Conservation (phyloP, 2,797 vertebrate species). For the Dipus sagitta region DNA sequence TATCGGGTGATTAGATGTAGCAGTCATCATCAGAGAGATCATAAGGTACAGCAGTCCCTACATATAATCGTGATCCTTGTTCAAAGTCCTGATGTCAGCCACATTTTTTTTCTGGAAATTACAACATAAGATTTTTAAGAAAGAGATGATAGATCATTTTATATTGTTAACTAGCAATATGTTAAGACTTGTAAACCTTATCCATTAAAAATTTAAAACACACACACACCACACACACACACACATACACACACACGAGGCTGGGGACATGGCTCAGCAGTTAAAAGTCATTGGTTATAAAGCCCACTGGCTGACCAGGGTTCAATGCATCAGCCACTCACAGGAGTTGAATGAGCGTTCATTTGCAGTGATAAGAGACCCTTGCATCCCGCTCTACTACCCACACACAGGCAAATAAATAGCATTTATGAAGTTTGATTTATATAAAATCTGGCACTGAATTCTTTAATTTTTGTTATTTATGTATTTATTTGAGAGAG, state of each 20-base stretch:
- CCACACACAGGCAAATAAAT: no score
- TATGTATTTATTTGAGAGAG: no score
- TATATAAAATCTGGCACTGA: neutral
- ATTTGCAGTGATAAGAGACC: no score
- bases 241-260: no score
- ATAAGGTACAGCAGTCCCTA: neutral
- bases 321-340: no score
- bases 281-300: no score
- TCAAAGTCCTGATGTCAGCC: neutral
- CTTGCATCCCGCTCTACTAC: no score
- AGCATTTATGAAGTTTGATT: neutral
- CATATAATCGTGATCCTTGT: neutral
- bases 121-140: neutral
- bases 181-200: neutral
- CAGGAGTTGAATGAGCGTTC: no score
- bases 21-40: neutral
- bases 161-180: neutral
- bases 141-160: neutral
- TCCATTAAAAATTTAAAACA: neutral
- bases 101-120: neutral
- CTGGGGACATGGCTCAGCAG: no score
- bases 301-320: no score
- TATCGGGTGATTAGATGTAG: no score
- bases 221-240: no score
- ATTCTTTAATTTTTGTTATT: neutral